These are phyloP conservation scores for Aegithalos caudatus DNA, from an alignment of 2,113 vertebrate genomes.

Conservation along the genomic window DNA sequence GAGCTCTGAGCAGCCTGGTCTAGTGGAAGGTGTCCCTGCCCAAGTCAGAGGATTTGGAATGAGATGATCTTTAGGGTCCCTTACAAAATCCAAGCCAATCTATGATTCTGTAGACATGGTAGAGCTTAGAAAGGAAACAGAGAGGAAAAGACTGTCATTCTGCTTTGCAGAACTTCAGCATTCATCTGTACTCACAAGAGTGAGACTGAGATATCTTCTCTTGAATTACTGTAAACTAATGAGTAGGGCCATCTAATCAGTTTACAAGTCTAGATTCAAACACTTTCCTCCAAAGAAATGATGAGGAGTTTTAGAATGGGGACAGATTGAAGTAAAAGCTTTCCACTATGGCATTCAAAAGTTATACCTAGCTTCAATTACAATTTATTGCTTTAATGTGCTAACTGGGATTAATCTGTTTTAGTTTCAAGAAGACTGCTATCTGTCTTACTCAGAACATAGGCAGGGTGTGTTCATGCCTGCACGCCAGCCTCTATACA, in stretches of 20 bases:
- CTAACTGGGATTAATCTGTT: rapidly evolving
- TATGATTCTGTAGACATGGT: neutral
- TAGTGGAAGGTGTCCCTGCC: neutral
- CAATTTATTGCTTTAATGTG: neutral
- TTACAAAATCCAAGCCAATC: neutral
- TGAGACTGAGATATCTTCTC: neutral
- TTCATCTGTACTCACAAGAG: neutral
- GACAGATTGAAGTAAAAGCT: neutral
- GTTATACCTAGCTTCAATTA: neutral
- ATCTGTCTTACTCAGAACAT: neutral
- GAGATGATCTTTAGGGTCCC: neutral
- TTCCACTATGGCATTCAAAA: neutral
- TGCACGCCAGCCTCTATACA: neutral
- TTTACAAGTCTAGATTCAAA: neutral
- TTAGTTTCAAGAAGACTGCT: neutral
- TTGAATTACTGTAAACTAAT: neutral
- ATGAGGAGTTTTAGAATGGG: neutral
- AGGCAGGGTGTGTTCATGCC: neutral
- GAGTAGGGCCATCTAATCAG: neutral
- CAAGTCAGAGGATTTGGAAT: neutral
- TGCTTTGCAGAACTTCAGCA: neutral
- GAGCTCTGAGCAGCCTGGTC: neutral
- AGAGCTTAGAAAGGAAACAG: neutral
- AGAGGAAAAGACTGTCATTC: neutral
- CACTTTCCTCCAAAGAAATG: neutral